Evolutionary conservation across 2,797 vertebrate species (phyloP), one percentile per base, ranked within the genome.

Genomic region (Chrosomus eos): DNA sequence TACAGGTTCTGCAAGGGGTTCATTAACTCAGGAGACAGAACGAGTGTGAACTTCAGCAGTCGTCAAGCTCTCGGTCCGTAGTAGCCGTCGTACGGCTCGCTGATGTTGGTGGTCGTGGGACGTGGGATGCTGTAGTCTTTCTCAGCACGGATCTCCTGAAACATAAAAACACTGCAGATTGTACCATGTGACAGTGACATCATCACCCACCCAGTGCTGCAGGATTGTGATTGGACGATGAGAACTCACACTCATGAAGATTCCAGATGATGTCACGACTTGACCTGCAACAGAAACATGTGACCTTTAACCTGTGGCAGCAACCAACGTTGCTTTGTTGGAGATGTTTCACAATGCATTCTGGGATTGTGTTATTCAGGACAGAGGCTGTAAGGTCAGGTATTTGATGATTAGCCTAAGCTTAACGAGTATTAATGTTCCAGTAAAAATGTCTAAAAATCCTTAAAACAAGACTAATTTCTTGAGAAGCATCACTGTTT

Each of bases 81-180:
- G 87, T 94, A 93, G 40, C 94, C 92, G n/a, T 94, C 93, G 2
- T 94, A 95, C 2, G 94, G 93, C 28, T 94, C 91, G 0, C 60
- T 78, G 86, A 88, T 93, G 92, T 94, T 94, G 81, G 94, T 95
- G 43, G 95, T 91, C 89, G 96, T 92, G 64, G 96, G 94, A 1
- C 97, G 94, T 74, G 97, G 97, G 70, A 97, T 97, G 90, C 92
- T 93, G 92, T 96, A 97, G 51, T 97, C 95, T 85, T 89, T 95
- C 64, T 92, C 87, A 0, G 94, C 83, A 79, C 95, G 92, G 0
- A 97, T 94, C 51, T 95, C 93, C 96, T 97, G 93, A 85, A 94
- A 93, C 89, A 76, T 33, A 89, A 36, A 68, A 28, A 58, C 26
- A 55, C 23, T 0, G 9, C 7, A 60, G 18, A 19, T 21, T 19